Percentiles rank a stretch among this genome's conserved stretches.
Conservation (phyloP, 2,113 vertebrate genomes). For the Tetrao urogallus region DNA sequence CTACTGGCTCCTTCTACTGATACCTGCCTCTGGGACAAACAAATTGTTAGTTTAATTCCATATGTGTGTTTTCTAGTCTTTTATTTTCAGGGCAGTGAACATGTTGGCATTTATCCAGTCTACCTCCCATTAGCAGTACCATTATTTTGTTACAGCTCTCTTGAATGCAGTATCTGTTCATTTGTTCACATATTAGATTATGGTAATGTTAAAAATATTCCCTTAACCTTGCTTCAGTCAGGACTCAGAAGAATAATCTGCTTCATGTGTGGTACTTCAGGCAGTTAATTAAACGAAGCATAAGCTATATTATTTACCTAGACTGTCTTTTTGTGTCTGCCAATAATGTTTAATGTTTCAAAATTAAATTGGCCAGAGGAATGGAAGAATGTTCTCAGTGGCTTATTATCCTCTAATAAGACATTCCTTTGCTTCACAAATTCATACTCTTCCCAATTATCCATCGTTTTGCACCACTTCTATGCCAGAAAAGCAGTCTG, state of each 20-base stretch:
- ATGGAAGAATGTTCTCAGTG: conserved; percentile 66
- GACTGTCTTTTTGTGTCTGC: conserved; percentile 60
- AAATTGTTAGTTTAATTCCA: conserved; percentile 1
- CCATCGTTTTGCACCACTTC: not conserved
- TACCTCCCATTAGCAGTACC: not conserved
- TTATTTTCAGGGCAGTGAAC: not conserved
- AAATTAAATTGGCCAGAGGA: conserved; percentile 64
- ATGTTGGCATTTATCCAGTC: not conserved
- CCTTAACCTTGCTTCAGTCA: conserved; percentile 43
- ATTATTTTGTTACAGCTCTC: not conserved
- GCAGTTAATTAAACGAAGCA: conserved; percentile 45
- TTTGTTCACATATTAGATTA: conserved; percentile 55
- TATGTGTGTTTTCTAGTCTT: not conserved
- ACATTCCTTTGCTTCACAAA: not conserved
- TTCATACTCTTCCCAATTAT: not conserved
- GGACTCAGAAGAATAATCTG: conserved; percentile 27
- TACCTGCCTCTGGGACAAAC: conserved; percentile 14
- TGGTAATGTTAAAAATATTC: conserved; percentile 37
- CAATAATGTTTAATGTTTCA: conserved; percentile 62
- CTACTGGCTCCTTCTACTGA: not conserved
- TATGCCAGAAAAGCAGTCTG: not conserved
- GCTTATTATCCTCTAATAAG: conserved; percentile 16
- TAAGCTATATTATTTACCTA: conserved; percentile 54
- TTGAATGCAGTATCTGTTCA: not conserved
- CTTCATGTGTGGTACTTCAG: conserved; percentile 36